Percentiles rank a stretch among this genome's conserved stretches.
Evolutionary conservation across 2,888 invertebrate species (phyloP).

Genomic region (Chrysina gloriosa): DNA sequence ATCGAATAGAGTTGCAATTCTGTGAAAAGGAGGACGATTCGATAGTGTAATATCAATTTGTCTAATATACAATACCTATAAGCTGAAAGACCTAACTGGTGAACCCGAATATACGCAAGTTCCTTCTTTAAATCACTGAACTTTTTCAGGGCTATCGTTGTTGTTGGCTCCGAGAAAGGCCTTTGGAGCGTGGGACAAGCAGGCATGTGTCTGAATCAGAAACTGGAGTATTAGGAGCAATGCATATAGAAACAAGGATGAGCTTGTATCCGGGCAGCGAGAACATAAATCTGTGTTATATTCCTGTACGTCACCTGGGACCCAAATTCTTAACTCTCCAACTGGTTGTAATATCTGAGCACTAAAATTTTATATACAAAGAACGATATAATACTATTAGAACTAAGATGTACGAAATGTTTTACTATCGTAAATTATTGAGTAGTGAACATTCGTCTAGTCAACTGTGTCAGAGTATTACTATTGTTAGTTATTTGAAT

Average conservation of each 20-base stretch:
- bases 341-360: conserved; percentile 25
- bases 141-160: conserved; percentile 27
- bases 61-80: conserved; percentile 13
- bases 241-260: conserved; percentile 43
- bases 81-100: background rate
- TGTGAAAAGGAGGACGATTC: conserved; percentile 23
- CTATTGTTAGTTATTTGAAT: too few relatives aligned
- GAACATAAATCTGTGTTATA: conserved; percentile 55
- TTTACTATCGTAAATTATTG: too few relatives aligned
- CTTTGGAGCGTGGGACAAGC: conserved; percentile 36
- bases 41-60: conserved; percentile 16
- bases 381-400: conserved; percentile 3
- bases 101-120: conserved; percentile 24
- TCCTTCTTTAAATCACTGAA: conserved; percentile 41
- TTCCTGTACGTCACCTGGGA: conserved; percentile 53
- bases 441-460: too few relatives aligned
- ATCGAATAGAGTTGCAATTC: conserved; percentile 11
- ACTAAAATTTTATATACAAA: conserved; percentile 15
- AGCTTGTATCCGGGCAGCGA: conserved; percentile 48
- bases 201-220: conserved; percentile 51
- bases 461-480: too few relatives aligned
- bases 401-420: background rate
- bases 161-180: conserved; percentile 9
- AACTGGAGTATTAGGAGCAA: conserved; percentile 42
- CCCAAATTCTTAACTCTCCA: conserved; percentile 42